Percentiles rank a stretch among this genome's conserved stretches.
These are phyloP conservation scores for Psittacula derbiana DNA, from an alignment of 2,797 vertebrate species.

Conservation along the genomic window DNA sequence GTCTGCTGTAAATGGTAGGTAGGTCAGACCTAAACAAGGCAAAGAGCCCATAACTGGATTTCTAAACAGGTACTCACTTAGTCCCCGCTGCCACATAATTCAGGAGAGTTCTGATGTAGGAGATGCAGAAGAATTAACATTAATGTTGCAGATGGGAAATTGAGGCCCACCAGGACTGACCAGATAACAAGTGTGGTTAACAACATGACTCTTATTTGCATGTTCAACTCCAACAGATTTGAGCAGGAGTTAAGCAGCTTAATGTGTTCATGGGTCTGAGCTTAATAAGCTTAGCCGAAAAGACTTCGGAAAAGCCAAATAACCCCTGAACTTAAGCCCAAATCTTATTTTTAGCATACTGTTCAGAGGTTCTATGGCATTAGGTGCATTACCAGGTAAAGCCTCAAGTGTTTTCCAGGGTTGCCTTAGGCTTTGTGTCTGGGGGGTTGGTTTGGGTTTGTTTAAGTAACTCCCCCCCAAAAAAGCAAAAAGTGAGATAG, in stretches of 20 bases:
- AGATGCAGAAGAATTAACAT: neutral
- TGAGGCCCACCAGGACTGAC: neutral
- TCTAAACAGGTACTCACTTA: neutral
- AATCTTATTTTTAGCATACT: neutral
- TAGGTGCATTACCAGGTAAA: neutral
- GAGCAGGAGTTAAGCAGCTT: neutral
- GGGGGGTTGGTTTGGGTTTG: neutral
- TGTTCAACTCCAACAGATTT: neutral
- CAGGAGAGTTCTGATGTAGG: neutral
- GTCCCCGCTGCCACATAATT: neutral
- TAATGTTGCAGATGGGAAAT: neutral
- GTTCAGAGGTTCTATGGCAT: neutral
- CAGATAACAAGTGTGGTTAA: neutral
- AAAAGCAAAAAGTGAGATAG: neutral
- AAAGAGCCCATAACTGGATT: neutral
- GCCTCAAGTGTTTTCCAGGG: neutral
- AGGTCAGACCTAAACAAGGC: neutral
- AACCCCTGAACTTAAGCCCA: neutral
- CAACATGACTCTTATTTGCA: neutral
- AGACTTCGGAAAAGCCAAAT: neutral
- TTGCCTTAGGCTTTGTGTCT: neutral
- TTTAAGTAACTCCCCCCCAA: accelerated
- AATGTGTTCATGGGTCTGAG: neutral
- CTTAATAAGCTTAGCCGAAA: neutral
- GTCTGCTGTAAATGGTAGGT: neutral